These are phyloP conservation scores for Cheilosia urbana DNA, from an alignment of 2,888 invertebrate genomes.

Conservation along the genomic window DNA sequence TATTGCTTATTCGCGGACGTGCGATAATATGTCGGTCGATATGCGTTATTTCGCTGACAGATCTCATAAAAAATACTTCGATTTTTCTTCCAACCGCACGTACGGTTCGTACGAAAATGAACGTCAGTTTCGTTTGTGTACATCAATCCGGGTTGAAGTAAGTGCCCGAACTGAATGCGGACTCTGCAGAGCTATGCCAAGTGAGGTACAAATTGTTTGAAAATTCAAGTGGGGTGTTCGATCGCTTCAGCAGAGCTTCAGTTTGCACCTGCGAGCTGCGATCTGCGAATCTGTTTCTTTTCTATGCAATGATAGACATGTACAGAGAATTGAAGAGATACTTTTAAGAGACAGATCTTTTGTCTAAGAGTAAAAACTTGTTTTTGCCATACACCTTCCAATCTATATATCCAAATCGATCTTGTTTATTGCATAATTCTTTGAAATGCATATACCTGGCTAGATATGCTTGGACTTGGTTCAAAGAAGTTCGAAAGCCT, in stretches of 20 bases:
- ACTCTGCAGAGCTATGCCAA: slow-evolving; percentile 1
- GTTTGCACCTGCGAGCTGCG: slow-evolving; percentile 13
- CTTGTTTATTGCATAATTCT: slow-evolving; percentile 46
- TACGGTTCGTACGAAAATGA: background rate
- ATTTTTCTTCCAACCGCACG: background rate
- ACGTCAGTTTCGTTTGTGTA: background rate
- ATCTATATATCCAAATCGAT: background rate
- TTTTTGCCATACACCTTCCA: slow-evolving; percentile 17
- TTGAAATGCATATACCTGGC: slow-evolving; percentile 2
- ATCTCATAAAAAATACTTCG: slow-evolving; percentile 20
- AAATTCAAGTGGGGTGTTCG: slow-evolving; percentile 20
- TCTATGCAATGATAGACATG: background rate
- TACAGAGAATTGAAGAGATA: background rate
- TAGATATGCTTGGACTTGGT: slow-evolving; percentile 2
- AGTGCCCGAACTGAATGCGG: slow-evolving; percentile 32
- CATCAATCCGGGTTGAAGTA: slow-evolving; percentile 15
- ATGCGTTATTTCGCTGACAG: slow-evolving; percentile 26
- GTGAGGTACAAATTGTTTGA: slow-evolving; percentile 4
- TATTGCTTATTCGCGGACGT: slow-evolving; percentile 25
- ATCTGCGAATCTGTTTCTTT: background rate
- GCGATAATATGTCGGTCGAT: slow-evolving; percentile 21
- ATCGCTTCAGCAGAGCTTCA: slow-evolving; percentile 1
- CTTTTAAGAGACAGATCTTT: background rate
- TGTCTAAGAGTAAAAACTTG: slow-evolving; percentile 62
- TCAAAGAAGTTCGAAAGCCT: slow-evolving; percentile 26